phyloP scores from a whole-genome alignment of 64 coral and sea anemone genomes.

The Stylophora pistillata region DNA sequence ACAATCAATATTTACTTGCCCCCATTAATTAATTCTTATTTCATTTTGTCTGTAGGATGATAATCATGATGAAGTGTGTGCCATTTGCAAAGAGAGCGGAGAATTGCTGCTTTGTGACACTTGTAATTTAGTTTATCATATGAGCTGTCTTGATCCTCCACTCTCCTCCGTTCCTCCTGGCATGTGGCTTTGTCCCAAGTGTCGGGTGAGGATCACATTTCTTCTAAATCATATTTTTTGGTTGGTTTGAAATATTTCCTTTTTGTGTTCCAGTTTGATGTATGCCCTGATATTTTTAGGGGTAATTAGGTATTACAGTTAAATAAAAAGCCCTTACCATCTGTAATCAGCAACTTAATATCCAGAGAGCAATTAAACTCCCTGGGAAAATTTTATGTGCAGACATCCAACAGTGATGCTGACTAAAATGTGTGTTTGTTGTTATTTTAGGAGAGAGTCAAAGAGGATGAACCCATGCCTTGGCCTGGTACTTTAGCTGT shows the following conservation, averaged over 20 bases:
- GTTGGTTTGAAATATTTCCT: no score
- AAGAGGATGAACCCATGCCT: conserved; percentile 70
- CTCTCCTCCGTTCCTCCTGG: conserved; percentile 81
- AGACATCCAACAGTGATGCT: no score
- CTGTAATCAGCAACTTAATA: no score
- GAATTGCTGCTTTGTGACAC: conserved; percentile 96
- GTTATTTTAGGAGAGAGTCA: conserved; percentile 57
- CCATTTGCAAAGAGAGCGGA: conserved; percentile 84
- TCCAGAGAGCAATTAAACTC: no score
- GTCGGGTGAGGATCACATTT: neutral
- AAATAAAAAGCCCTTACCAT: no score
- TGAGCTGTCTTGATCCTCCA: conserved; percentile 86
- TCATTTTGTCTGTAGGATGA: neutral
- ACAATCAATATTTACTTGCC: no score
- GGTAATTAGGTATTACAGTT: no score
- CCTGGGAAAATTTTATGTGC: no score
- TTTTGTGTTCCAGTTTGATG: no score
- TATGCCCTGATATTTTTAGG: no score
- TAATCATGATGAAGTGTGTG: conserved; percentile 59
- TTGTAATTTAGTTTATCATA: conserved; percentile 95
- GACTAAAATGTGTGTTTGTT: no score
- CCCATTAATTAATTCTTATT: neutral
- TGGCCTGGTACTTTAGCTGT: conserved; percentile 95
- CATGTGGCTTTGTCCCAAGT: conserved; percentile 98
- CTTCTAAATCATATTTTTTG: neutral